These are phyloP conservation scores for Megalopta genalis DNA, from an alignment of 1,140 invertebrate genomes.

Conservation along the genomic window DNA sequence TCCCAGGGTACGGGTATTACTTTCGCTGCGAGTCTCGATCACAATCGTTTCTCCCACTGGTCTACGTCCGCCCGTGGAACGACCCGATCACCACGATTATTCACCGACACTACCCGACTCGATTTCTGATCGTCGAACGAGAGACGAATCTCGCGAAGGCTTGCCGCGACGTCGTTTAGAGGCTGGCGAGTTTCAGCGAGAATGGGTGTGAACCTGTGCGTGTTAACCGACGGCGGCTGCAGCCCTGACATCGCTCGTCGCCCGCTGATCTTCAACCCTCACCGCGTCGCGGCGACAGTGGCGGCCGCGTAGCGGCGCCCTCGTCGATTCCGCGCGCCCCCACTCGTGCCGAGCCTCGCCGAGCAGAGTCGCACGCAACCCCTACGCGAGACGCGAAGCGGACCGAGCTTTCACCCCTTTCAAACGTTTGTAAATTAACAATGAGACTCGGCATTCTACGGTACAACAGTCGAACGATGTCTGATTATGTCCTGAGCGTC, in stretches of 20 bases:
- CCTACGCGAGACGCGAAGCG: slow-evolving; percentile 2
- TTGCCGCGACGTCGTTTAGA: slow-evolving; percentile 34
- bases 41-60: background rate
- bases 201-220: slow-evolving; percentile 64
- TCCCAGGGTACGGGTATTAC: background rate
- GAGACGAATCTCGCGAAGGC: background rate
- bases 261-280: slow-evolving; percentile 48
- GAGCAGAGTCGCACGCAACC: slow-evolving; percentile 34
- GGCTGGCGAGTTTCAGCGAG: slow-evolving; percentile 24
- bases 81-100: slow-evolving; percentile 14
- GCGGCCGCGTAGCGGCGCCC: slow-evolving; percentile 39
- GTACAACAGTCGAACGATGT: too few relatives aligned
- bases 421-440: too few relatives aligned
- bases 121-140: too few relatives aligned
- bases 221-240: slow-evolving; percentile 60
- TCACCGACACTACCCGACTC: too few relatives aligned
- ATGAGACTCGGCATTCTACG: too few relatives aligned
- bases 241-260: slow-evolving; percentile 55
- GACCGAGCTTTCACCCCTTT: too few relatives aligned
- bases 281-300: slow-evolving; percentile 54
- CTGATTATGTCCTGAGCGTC: too few relatives aligned
- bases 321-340: slow-evolving; percentile 31
- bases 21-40: background rate
- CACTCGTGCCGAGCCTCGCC: background rate
- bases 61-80: too few relatives aligned